These are phyloP conservation scores for Drosophila longiperda DNA, from an alignment of 2,888 invertebrate genomes.

Conservation along the genomic window DNA sequence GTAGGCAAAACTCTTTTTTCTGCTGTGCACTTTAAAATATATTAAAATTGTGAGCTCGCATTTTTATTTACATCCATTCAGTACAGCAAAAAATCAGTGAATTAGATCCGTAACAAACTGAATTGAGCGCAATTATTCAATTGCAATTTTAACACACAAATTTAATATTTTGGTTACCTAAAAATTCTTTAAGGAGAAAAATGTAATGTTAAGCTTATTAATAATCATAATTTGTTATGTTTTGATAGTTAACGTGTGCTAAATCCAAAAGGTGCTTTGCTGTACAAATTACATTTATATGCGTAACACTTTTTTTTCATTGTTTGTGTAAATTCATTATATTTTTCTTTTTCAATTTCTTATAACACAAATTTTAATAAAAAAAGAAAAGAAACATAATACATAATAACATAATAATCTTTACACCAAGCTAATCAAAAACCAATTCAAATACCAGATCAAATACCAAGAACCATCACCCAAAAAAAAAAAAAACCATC, in stretches of 20 bases:
- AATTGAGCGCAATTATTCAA: conserved; percentile 12
- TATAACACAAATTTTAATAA: conserved; percentile 39
- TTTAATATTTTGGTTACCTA: background rate
- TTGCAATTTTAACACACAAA: background rate
- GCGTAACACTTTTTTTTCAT: conserved; percentile 2
- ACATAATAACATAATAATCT: conserved; percentile 56
- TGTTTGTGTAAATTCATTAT: conserved; percentile 27
- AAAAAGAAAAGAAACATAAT: conserved; percentile 48
- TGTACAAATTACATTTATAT: conserved; percentile 2
- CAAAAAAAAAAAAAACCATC: conserved; percentile 38
- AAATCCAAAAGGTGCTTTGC: conserved; percentile 30
- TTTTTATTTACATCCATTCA: conserved; percentile 18
- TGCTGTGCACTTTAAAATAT: conserved; percentile 33
- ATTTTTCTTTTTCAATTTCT: conserved; percentile 46
- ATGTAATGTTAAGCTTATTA: conserved; percentile 4
- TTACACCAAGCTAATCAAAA: conserved; percentile 72
- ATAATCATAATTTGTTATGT: conserved; percentile 5
- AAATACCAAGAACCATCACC: conserved; percentile 67
- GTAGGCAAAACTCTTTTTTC: conserved; percentile 5
- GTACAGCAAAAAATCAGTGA: conserved; percentile 8
- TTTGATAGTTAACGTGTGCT: background rate
- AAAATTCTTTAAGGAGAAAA: conserved; percentile 5
- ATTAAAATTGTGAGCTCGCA: conserved; percentile 56
- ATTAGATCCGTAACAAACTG: conserved; percentile 16
- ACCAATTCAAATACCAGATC: conserved; percentile 62